These are phyloP conservation scores for Saguinus midas DNA, from an alignment of 2,113 vertebrate species.

Conservation along the genomic window DNA sequence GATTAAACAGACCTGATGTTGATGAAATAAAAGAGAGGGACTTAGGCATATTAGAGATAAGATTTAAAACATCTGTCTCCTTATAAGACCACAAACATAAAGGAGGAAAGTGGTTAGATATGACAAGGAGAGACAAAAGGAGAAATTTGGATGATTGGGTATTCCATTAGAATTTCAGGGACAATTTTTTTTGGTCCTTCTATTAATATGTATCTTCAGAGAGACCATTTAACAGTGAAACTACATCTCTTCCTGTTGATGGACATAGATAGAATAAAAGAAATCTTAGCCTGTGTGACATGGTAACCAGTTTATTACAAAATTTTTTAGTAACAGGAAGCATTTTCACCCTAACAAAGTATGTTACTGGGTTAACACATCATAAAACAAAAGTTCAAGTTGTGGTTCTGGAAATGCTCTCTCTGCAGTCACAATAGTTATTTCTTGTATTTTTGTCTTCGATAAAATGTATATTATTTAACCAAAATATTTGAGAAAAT, in stretches of 20 bases:
- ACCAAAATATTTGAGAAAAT: background rate
- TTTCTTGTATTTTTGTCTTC: slow-evolving; percentile 21
- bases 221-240: background rate
- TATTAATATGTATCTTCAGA: background rate
- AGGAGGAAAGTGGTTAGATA: background rate
- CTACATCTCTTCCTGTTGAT: background rate
- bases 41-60: background rate
- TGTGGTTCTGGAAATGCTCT: background rate
- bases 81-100: background rate
- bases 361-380: background rate
- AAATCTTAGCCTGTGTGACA: background rate
- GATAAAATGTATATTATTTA: slow-evolving; percentile 20
- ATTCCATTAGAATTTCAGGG: background rate
- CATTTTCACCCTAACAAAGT: background rate
- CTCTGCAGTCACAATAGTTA: background rate
- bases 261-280: background rate
- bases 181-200: background rate
- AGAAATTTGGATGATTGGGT: background rate
- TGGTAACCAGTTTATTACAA: background rate
- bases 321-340: background rate
- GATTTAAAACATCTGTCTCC: background rate
- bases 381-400: background rate
- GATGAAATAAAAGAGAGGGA: background rate
- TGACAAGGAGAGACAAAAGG: background rate
- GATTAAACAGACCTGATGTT: background rate